Base-by-base conservation (phyloP, 2,113 vertebrate genomes). In the Dipodomys merriami region DNA sequence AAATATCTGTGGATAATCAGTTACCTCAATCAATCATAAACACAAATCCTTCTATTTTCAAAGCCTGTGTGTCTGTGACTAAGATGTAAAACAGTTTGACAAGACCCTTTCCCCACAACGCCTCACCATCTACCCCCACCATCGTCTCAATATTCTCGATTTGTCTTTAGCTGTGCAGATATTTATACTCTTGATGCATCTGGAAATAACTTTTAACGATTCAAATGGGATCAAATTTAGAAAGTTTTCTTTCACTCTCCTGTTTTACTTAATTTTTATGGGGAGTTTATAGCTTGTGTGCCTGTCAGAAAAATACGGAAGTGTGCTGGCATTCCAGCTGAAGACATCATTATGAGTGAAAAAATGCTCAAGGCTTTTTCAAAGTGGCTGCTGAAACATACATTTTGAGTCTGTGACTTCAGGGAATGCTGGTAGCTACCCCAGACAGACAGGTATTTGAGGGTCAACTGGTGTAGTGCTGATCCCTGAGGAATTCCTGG, bases 1-100 rank as follows among this genome's bases (percentile, higher is more conserved):
- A 97, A 98, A 98, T 98, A 98, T 98, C 98, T 98, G 97, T 93
- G 97, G 98, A 98, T 98, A 98, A 98, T 98, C 97, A 98, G 98
- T 98, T 98, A 98, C 97, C 97, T 98, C 98, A 98, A 98, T 98
- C 98, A 98, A 98, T 98, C 98, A 98, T 97, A 98, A 98, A 97
- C 96, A 97, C 96, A 97, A 96, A 98, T 97, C 97, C 94, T 94
- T 98, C 95, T 98, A 33, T 97, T 97, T 98, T 97, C 67, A 95
- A 97, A 97, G 94, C 92, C 77, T 97, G 57, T 96, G 60, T 96
- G 97, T 95, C 97, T 97, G 95, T 97, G 97, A 97, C 90, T 96
- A 97, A 97, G 97, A 97, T 92, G 96, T 95, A 77, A 95, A 97
- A 97, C 83, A 96, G 86, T 97, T 97, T 96, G 96, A 83, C 91